Base-by-base conservation (phyloP, 2,797 vertebrate genomes). In the Sylvilagus floridanus region DNA sequence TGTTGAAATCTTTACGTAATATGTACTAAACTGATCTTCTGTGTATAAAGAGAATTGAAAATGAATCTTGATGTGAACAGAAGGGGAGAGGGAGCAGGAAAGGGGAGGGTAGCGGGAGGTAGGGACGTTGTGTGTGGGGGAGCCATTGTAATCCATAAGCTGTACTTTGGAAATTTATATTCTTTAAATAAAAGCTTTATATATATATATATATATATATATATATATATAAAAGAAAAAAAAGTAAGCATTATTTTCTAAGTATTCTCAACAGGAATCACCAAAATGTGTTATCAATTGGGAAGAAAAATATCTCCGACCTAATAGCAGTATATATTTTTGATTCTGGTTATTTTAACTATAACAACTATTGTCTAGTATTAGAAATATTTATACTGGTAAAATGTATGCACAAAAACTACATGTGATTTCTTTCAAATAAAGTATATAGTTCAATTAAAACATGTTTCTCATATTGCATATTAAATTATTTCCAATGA, bases 201-300 rank as follows among this genome's bases (percentile, higher is more conserved):
- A n/a, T n/a, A n/a, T n/a, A n/a, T n/a, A n/a, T n/a, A n/a, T n/a
- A n/a, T n/a, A n/a, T n/a, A n/a, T n/a, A n/a, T n/a, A n/a, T n/a
- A n/a, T n/a, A n/a, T n/a, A n/a, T n/a, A n/a, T n/a, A n/a, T n/a
- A n/a, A n/a, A n/a, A n/a, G n/a, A n/a, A n/a, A 78, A 66, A 90
- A 94, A 91, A 84, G 42, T 78, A 32, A 73, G 12, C 77, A 66
- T 68, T 91, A 79, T 73, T 88, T 90, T 92, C 26, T 28, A 92
- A 7, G 4, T 84, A 26, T 83, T 84, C 30, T 87, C 35, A 88
- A 65, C 37, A 85, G 2, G 32, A 69, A 88, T 65, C 21, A 65
- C 57, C 78, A 79, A 77, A 28, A 57, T 76, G 24, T 42, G n/a
- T 47, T 68, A 69, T 75, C 66, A 78, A 79, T 12, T 86, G 30